Evolutionary conservation across 1,140 invertebrate species (phyloP), one percentile per base, ranked within the genome.

Genomic region (Carposina sasakii): DNA sequence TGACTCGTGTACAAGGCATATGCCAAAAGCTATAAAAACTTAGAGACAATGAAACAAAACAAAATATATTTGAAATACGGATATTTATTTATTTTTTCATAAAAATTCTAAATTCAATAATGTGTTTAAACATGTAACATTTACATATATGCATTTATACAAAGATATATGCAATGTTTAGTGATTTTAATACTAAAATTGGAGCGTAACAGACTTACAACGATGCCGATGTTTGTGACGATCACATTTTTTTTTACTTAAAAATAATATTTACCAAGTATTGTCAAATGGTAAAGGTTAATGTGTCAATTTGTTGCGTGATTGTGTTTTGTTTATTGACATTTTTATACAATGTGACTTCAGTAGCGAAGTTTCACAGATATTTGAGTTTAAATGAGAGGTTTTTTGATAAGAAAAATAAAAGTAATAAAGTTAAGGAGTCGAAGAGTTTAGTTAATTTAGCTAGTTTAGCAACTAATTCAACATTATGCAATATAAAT

Each of bases 31-130:
- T n/a, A n/a, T n/a, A n/a, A n/a, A n/a, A n/a, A n/a, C n/a, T n/a
- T n/a, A n/a, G n/a, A 42, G 24, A 57, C 59, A 74, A 71, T 76
- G 61, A 79, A 76, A 81, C 72, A 44, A 81, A 74, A 72, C 62
- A 54, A 64, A 45, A 57, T 76, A 74, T 81, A 84, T 84, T 84
- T 84, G 81, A 84, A 84, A 84, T 84, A 84, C 81, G 76, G 81
- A 82, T 84, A 84, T 84, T 84, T 84, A 79, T 77, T 81, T 78
- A 76, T 81, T 81, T 81, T 84, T 84, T 82, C 81, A 84, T 84
- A 84, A 81, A 84, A 84, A 84, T 82, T 84, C 81, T 84, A 84
- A 84, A 82, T 79, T 84, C 81, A 84, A 81, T 84, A 82, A 84
- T 84, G 81, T 81, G 78, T 84, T 83, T 82, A 84, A 81, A 84